Evolutionary conservation across 2,888 invertebrate species (phyloP).

Genomic region (Nemoura dubitans): DNA sequence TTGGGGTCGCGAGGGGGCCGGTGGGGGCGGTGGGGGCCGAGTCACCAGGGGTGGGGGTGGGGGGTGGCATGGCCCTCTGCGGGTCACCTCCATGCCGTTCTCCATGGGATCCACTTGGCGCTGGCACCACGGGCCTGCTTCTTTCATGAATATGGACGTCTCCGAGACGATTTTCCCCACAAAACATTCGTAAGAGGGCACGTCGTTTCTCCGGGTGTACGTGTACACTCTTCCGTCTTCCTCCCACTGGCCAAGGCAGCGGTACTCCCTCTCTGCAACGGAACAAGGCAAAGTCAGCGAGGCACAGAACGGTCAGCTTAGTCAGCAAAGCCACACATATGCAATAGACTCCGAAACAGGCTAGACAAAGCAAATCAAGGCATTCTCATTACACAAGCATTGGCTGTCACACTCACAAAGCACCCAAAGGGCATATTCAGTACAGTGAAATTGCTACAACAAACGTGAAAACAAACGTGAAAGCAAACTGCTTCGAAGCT

Average conservation of each 20-base stretch:
- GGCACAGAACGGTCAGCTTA: no score
- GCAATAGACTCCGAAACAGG: no score
- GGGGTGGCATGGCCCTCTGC: constrained; percentile 59
- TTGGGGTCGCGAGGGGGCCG: constrained; percentile 37
- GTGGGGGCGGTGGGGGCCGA: background rate
- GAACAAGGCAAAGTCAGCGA: constrained; percentile 7
- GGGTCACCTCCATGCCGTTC: constrained; percentile 70
- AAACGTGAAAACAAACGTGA: no score
- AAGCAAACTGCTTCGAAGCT: no score
- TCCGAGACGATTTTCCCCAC: constrained; percentile 69
- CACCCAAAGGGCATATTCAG: no score
- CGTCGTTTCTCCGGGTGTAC: constrained; percentile 71
- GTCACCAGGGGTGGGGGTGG: background rate
- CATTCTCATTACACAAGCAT: no score
- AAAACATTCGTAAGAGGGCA: constrained; percentile 71
- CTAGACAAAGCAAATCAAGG: background rate
- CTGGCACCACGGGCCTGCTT: constrained; percentile 73
- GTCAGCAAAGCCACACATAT: no score
- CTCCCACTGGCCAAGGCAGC: constrained; percentile 73
- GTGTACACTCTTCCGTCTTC: constrained; percentile 70
- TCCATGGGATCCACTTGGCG: constrained; percentile 67
- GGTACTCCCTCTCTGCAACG: constrained; percentile 68
- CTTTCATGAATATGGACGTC: constrained; percentile 71
- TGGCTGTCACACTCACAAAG: no score
- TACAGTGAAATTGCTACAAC: no score